These are phyloP conservation scores for Aphelocoma californica DNA, from an alignment of 2,797 vertebrate species.

Conservation along the genomic window DNA sequence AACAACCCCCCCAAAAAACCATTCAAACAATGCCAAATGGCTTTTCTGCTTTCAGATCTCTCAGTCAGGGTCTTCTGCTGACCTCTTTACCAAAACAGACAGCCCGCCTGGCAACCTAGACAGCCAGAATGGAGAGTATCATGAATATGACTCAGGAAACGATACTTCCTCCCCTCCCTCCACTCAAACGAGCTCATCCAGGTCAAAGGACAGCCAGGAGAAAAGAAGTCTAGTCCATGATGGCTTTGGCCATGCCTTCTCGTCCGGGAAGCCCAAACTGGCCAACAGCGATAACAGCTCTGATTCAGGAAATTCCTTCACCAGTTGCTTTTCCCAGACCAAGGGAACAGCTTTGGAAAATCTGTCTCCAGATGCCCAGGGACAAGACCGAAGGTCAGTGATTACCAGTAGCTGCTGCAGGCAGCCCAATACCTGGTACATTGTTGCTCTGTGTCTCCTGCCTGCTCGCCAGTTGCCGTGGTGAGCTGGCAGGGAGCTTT, in stretches of 20 bases:
- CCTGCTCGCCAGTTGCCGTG: background rate
- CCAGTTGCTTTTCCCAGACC: slow-evolving; percentile 89
- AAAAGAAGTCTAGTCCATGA: slow-evolving; percentile 71
- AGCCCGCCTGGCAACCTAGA: slow-evolving; percentile 73
- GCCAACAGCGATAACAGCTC: slow-evolving; percentile 86
- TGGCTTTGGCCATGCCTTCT: slow-evolving; percentile 71
- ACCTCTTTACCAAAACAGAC: slow-evolving; percentile 82
- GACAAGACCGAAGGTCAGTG: slow-evolving; percentile 76
- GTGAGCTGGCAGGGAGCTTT: slow-evolving; percentile 35
- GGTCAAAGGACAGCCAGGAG: slow-evolving; percentile 78
- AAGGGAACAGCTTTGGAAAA: slow-evolving; percentile 80
- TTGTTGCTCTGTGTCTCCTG: slow-evolving; percentile 9
- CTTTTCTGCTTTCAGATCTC: slow-evolving; percentile 93
- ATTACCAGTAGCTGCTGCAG: slow-evolving; percentile 13
- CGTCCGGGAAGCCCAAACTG: slow-evolving; percentile 80
- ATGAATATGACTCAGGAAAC: slow-evolving; percentile 96
- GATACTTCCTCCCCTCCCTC: slow-evolving; percentile 95
- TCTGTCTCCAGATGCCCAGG: slow-evolving; percentile 69
- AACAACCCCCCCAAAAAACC: background rate
- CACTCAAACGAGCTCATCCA: slow-evolving; percentile 84
- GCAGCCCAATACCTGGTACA: background rate
- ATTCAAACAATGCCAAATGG: slow-evolving; percentile 76
- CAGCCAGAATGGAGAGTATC: slow-evolving; percentile 78
- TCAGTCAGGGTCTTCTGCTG: slow-evolving; percentile 83
- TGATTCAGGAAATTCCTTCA: slow-evolving; percentile 97